Percentiles rank a stretch among this genome's conserved stretches.
Conservation (phyloP, 2,888 invertebrate genomes). For the Pammene aurita region DNA sequence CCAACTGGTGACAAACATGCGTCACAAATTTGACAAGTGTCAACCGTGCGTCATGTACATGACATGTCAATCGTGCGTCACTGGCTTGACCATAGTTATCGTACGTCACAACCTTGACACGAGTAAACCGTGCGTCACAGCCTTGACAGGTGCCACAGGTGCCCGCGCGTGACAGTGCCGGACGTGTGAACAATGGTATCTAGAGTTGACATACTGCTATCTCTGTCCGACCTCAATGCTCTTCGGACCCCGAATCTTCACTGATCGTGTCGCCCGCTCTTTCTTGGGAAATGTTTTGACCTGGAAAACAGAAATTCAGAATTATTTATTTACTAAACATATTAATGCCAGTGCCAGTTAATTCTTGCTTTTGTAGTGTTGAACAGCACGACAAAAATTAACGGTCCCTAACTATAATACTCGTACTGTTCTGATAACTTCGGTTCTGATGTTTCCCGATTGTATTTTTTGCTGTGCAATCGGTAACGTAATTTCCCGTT, state of each 20-base stretch:
- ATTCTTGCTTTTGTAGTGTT: no score
- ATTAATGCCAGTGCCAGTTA: no score
- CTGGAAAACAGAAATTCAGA: slow-evolving; percentile 50
- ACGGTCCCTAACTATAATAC: no score
- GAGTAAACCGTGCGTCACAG: background rate
- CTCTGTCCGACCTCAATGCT: slow-evolving; percentile 67
- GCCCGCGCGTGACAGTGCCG: slow-evolving; percentile 10
- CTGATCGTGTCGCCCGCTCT: slow-evolving; percentile 80
- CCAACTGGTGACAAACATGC: no score
- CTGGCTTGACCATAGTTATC: background rate
- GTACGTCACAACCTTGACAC: background rate
- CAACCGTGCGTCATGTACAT: background rate
- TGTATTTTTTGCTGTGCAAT: no score
- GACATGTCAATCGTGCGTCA: background rate
- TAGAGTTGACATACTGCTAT: slow-evolving; percentile 80
- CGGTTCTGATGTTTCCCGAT: no score
- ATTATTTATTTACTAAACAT: no score
- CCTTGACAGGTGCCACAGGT: background rate
- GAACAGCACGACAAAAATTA: no score
- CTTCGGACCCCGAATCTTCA: slow-evolving; percentile 78
- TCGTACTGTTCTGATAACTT: no score
- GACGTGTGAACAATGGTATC: slow-evolving; percentile 67
- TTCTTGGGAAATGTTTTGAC: slow-evolving; percentile 84
- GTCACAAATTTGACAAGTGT: slow-evolving; percentile 1
- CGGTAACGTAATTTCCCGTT: no score